These are phyloP conservation scores for Gnathonemus echidnorhynchus DNA, from an alignment of 2,113 vertebrate genomes.

Conservation along the genomic window DNA sequence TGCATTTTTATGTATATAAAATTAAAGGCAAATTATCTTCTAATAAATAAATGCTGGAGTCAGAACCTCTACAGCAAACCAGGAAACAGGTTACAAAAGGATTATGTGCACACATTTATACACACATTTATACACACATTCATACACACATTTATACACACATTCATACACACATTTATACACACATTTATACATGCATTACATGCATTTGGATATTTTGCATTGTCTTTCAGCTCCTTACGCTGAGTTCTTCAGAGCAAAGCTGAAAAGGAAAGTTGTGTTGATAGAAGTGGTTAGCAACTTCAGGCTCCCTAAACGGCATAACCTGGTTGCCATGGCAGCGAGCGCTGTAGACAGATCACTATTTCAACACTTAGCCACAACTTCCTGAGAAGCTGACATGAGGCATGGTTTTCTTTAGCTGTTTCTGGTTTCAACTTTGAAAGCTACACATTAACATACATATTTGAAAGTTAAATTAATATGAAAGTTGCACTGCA, in stretches of 20 bases:
- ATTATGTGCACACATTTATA: too few species aligned
- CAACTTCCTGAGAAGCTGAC: conserved; percentile 63
- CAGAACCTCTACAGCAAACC: background rate
- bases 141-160: too few species aligned
- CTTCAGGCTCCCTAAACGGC: conserved; percentile 51
- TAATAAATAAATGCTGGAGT: background rate
- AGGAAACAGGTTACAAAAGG: background rate
- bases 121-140: background rate
- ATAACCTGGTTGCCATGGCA: conserved; percentile 67
- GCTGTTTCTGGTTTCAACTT: conserved; percentile 15
- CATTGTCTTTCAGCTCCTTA: conserved; percentile 54
- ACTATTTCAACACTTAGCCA: conserved; percentile 63
- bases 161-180: background rate
- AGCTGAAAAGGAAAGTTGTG: conserved; percentile 62
- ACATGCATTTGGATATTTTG: background rate
- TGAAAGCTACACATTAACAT: background rate
- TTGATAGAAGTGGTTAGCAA: conserved; percentile 54
- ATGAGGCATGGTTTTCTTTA: conserved; percentile 18
- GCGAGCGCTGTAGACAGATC: conserved; percentile 44
- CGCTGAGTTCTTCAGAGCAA: conserved; percentile 45
- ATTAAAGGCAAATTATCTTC: background rate
- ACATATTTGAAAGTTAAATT: background rate
- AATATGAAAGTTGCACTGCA: background rate
- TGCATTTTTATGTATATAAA: background rate
- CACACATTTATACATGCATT: too few species aligned